Conservation (phyloP, 2,113 vertebrate species). For the Lonchura striata region DNA sequence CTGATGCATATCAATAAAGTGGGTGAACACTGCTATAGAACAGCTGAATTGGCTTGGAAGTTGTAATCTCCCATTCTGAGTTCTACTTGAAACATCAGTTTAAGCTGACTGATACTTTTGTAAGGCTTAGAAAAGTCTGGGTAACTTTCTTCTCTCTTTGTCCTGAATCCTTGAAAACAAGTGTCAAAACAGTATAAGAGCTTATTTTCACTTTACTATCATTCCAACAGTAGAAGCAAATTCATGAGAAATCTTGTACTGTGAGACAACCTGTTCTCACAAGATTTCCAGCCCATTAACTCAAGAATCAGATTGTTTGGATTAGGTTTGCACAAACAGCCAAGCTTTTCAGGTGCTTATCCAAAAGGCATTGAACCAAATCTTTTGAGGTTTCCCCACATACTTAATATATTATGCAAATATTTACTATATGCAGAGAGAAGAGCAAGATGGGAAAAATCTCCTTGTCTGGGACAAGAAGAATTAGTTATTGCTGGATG, state of each 20-base stretch:
- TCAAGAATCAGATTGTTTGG: conserved; percentile 55
- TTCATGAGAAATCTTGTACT: neutral
- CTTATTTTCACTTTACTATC: neutral
- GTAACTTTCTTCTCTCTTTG: neutral
- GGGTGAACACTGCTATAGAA: neutral
- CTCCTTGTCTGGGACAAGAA: neutral
- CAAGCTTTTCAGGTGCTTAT: conserved; percentile 44
- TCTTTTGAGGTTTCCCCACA: conserved; percentile 29
- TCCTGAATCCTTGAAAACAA: neutral
- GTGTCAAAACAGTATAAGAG: neutral
- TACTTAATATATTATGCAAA: conserved; percentile 36
- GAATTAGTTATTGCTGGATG: neutral
- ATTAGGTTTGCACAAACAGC: conserved; percentile 47
- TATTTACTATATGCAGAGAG: neutral
- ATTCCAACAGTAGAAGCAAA: neutral
- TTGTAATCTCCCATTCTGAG: neutral
- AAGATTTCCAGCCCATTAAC: conserved; percentile 60
- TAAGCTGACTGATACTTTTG: neutral
- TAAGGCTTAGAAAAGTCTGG: neutral
- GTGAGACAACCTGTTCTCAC: conserved; percentile 33
- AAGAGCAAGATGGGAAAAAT: neutral
- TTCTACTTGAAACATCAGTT: conserved; percentile 1
- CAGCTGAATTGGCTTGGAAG: neutral
- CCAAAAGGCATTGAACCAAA: conserved; percentile 45
- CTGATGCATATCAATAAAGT: conserved; percentile 31